Evolutionary conservation across 2,797 vertebrate species (phyloP), one percentile per base, ranked within the genome.

Genomic region (Labeo calbasu): DNA sequence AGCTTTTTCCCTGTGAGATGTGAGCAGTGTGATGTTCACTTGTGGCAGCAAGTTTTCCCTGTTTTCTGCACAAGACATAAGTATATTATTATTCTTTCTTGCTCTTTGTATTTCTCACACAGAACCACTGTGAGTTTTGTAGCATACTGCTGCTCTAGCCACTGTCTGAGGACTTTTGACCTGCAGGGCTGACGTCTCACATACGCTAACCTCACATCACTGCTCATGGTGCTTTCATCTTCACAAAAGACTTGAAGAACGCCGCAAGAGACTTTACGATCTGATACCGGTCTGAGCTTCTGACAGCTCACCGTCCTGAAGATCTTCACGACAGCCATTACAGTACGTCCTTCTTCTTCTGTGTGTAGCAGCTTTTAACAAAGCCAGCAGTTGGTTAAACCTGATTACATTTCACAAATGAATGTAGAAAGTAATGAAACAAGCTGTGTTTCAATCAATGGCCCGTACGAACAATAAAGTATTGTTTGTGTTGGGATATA

Each of bases 71-170:
- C 9, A 46, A 46, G 43, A 28, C 11, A 23, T 48, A 17, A 50
- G 46, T 15, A 15, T 7, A 25, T 72, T 14, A 9, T 43, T 43
- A 43, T 48, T 50, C 50, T 32, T 15, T 28, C 59, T 28, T 50
- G 25, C 36, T 65, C 40, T 28, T 15, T 65, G 61, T 71, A 9
- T 19, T 57, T 61, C 81, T 14, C 50, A 2, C 75, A 61, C 82
- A 96, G 95, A 90, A 94, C 93, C 1, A 93, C 93, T 0, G 94
- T 96, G 81, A 95, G 93, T 87, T 96, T 96, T 76, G 92, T 95
- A 82, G 95, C 94, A 2, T 96, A 96, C 77, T 96, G 95, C 93
- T 96, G 95, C 91, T 95, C 95, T 85, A 95, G 92, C 85, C 92
- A 84, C 87, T 96, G 95, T 88, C 90, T 95, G 79, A 91, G 90